A percentile compares a stretch with the other conserved stretches of the same genome.
Conservation (phyloP, 2,888 invertebrate species). For the Myopa testacea region DNA sequence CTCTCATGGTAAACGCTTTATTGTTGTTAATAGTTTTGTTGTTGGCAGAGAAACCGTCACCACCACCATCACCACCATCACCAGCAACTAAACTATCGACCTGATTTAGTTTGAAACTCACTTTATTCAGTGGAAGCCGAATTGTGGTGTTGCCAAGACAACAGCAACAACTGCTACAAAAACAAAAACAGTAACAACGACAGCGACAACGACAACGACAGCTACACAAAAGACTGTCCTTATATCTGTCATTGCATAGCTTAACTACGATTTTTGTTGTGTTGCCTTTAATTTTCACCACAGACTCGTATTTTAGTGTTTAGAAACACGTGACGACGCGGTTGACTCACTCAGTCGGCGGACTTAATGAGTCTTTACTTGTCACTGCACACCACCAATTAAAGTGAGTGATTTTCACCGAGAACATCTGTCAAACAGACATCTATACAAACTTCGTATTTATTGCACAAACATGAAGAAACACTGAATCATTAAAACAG, state of each 20-base stretch:
- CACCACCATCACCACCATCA: neutral
- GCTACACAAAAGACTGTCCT: conserved; percentile 13
- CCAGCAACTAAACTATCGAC: conserved; percentile 5
- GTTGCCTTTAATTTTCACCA: neutral
- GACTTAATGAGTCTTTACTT: no score
- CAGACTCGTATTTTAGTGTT: no score
- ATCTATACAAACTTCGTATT: no score
- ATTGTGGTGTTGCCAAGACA: conserved; percentile 37
- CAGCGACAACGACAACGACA: conserved; percentile 36
- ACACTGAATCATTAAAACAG: no score
- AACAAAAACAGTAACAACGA: conserved; percentile 40
- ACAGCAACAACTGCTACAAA: conserved; percentile 49
- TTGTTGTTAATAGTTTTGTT: conserved; percentile 14
- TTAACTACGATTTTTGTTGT: neutral
- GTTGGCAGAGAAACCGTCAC: neutral
- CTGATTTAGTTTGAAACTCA: conserved; percentile 34
- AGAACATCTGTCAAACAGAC: no score
- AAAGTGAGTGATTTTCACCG: no score
- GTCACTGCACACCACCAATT: no score
- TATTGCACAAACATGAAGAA: no score
- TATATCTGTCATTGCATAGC: neutral
- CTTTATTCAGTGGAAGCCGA: conserved; percentile 39
- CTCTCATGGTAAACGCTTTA: neutral
- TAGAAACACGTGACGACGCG: no score
- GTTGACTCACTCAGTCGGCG: no score